Evolutionary conservation across 1,140 invertebrate genomes (phyloP), one percentile per base, ranked within the genome.

Genomic region (Orchesella cincta): DNA sequence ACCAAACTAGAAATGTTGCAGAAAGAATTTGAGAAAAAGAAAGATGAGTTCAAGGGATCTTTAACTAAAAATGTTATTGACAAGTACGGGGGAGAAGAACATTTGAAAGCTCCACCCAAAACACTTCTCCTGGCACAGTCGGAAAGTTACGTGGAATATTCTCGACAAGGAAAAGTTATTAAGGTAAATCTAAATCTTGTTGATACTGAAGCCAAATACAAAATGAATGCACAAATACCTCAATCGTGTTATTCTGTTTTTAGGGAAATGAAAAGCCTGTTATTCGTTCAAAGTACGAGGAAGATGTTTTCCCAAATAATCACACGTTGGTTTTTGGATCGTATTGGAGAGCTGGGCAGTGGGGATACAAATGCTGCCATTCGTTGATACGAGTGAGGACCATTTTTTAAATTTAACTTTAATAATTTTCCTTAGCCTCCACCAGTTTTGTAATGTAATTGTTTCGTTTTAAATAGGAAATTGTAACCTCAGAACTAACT

Each of bases 281-380:
- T 0, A 90, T 97, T 8, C 89, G 92, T 84, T 98, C 92, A 18
- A 93, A 92, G 84, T 99, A 98, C 85, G 96, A 98, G 85, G 98
- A 99, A 87, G 97, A 99, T 87, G 88, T 96, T 18, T 90, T 91
- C 79, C 90, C 92, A 0, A 96, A 96, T 84, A 98, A 98, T 85
- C 97, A 99, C 85, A 94, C 91, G 0, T 91, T 91, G 26, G 92
- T 99, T 14, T 99, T 94, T 93, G 98, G 98, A 1, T 98, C 96
- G 0, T 98, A 89, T 85, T 99, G 97, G 96, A 90, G 90, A 80
- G 90, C 91, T 78, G 95, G 95, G 0, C 87, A 90, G 75, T 99
- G 98, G 98, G 98, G 97, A 0, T 99, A 93, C 85, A 93, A 93
- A 83, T 99, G 98, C 84, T 99, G 98, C 86, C 91, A 98, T 85